Conservation (phyloP, 2,888 invertebrate genomes). For the Diarsia rubi region DNA sequence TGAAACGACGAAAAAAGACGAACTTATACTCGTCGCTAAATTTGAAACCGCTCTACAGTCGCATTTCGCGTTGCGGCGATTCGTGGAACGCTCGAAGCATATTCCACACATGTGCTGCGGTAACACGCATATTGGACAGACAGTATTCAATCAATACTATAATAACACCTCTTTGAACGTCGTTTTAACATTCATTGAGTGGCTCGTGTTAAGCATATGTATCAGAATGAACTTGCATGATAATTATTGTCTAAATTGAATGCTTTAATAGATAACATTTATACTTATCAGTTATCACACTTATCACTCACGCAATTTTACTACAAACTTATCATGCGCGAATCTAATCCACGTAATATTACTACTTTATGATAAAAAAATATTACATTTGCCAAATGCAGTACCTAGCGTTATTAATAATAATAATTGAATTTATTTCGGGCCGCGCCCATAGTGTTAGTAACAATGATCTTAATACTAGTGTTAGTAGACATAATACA, state of each 20-base stretch:
- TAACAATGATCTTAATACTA: too few species aligned
- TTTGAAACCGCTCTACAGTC: neutral
- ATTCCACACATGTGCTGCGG: neutral
- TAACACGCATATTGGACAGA: neutral
- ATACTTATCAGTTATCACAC: slow-evolving; percentile 13
- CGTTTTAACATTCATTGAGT: neutral
- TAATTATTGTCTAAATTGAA: slow-evolving; percentile 6
- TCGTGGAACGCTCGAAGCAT: neutral
- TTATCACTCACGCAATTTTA: slow-evolving; percentile 37
- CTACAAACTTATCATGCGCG: slow-evolving; percentile 14
- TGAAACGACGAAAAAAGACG: too few species aligned
- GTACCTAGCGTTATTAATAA: neutral
- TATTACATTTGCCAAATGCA: neutral
- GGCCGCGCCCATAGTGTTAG: too few species aligned
- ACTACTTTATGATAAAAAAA: slow-evolving; percentile 27
- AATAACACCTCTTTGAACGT: neutral
- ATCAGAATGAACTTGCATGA: neutral
- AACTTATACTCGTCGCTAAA: neutral
- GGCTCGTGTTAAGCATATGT: neutral
- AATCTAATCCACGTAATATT: slow-evolving; percentile 8
- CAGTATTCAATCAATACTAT: neutral
- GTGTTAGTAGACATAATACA: too few species aligned
- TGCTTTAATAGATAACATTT: slow-evolving; percentile 15
- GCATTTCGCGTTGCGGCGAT: neutral
- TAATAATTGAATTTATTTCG: too few species aligned